These are phyloP conservation scores for Polia nebulosa DNA, from an alignment of 2,888 invertebrate species.

Conservation along the genomic window DNA sequence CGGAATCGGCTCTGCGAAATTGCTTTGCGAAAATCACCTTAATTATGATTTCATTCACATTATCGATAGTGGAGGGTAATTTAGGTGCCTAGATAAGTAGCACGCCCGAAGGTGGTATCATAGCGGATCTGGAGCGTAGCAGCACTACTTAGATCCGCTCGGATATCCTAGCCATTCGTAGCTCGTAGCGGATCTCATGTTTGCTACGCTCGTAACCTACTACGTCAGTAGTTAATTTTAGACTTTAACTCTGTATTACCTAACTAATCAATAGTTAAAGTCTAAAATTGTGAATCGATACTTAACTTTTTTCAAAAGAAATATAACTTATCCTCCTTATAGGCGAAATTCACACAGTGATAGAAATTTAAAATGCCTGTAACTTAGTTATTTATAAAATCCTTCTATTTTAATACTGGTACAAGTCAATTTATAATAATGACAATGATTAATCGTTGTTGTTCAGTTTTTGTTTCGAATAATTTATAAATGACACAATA, in stretches of 20 bases:
- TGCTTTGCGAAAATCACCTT: slow-evolving; percentile 51
- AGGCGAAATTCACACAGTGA: not conserved
- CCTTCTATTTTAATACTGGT: slow-evolving; percentile 41
- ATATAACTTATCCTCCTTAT: not conserved
- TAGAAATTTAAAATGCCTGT: too few species aligned
- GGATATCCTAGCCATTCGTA: slow-evolving; percentile 47
- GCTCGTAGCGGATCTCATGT: slow-evolving; percentile 25
- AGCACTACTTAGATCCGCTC: slow-evolving; percentile 17
- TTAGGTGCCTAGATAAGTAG: slow-evolving; percentile 8
- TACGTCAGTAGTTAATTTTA: not conserved
- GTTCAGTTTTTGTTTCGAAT: slow-evolving; percentile 49
- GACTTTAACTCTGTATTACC: not conserved
- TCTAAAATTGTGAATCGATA: too few species aligned
- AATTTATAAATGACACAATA: slow-evolving; percentile 47
- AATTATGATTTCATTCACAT: slow-evolving; percentile 26
- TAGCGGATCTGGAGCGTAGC: slow-evolving; percentile 42
- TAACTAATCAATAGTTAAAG: too few species aligned
- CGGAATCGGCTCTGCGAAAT: slow-evolving; percentile 46
- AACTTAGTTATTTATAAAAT: too few species aligned
- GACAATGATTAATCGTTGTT: slow-evolving; percentile 54
- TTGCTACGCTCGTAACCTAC: slow-evolving; percentile 31
- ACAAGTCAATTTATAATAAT: slow-evolving; percentile 47
- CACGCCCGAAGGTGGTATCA: slow-evolving; percentile 13
- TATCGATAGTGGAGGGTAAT: slow-evolving; percentile 8
- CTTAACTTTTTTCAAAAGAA: not conserved